Conservation (phyloP, 1,140 invertebrate species). For the Choristoneura fumiferana region DNA sequence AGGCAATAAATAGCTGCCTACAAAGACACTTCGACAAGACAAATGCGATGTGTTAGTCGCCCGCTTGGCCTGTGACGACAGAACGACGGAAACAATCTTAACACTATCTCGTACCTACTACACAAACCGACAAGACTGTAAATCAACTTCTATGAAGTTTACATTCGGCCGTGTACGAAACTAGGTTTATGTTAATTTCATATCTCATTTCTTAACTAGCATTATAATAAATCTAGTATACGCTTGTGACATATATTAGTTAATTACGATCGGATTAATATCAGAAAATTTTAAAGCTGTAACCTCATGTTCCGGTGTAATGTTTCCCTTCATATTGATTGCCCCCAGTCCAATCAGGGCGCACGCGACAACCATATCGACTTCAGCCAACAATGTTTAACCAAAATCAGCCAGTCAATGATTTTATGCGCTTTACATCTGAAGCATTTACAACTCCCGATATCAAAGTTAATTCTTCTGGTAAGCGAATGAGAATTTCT, state of each 20-base stretch:
- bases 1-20: conserved; percentile 42
- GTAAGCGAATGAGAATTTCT: not conserved
- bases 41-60: conserved; percentile 39
- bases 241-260: not conserved
- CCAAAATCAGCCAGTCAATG: conserved; percentile 22
- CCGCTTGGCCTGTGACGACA: not conserved
- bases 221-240: no score
- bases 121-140: not conserved
- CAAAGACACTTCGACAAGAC: conserved; percentile 44
- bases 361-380: conserved; percentile 36
- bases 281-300: not conserved
- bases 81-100: conserved; percentile 13
- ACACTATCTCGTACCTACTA: conserved; percentile 7
- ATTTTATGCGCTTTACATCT: not conserved
- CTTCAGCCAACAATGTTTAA: conserved; percentile 28
- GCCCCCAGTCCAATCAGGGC: conserved; percentile 34
- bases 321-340: conserved; percentile 18
- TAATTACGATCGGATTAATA: not conserved
- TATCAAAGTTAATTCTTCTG: not conserved
- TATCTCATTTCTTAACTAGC: no score
- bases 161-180: not conserved
- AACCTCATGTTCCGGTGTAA: conserved; percentile 3
- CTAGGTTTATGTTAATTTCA: not conserved
- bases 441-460: not conserved
- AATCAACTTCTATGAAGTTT: conserved; percentile 9